Percentiles rank a stretch among this genome's conserved stretches.
These are phyloP conservation scores for Camptogramma bilineatum DNA, from an alignment of 2,888 invertebrate genomes.

Conservation along the genomic window DNA sequence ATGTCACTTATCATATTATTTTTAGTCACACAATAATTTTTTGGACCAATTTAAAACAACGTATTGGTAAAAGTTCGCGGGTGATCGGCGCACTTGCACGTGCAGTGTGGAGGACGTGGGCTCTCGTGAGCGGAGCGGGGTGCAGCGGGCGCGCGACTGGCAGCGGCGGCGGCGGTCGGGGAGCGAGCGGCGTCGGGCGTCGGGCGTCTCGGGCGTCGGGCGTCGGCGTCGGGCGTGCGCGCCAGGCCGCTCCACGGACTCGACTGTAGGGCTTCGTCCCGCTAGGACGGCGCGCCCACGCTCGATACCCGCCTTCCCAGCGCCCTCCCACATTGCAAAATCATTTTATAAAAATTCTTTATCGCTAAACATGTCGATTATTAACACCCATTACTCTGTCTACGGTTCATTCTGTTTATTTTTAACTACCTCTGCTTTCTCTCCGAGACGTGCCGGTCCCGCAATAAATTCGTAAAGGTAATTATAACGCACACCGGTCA, in stretches of 20 bases:
- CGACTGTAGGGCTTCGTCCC: conserved; percentile 78
- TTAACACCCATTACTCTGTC: conserved; percentile 30
- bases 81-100: conserved; percentile 16
- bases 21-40: conserved; percentile 61
- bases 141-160: conserved; percentile 38
- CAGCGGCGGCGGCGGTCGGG: conserved; percentile 46
- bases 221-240: conserved; percentile 61
- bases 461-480: conserved; percentile 42
- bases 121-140: conserved; percentile 11
- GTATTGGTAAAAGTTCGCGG: conserved; percentile 36
- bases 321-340: conserved; percentile 82
- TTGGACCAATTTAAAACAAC: conserved; percentile 43
- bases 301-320: conserved; percentile 80
- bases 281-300: conserved; percentile 82
- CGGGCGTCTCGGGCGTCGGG: conserved; percentile 42
- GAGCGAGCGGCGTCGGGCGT: conserved; percentile 42
- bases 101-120: conserved; percentile 27
- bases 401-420: conserved; percentile 35
- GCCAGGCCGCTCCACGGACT: conserved; percentile 67
- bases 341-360: conserved; percentile 67
- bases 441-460: conserved; percentile 10
- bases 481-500: conserved; percentile 43
- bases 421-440: conserved; percentile 27
- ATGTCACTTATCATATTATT: conserved; percentile 74
- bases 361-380: conserved; percentile 31